Evolutionary conservation across 1,140 invertebrate species (phyloP), one percentile per base, ranked within the genome.

Genomic region (Platorchestia sp.): DNA sequence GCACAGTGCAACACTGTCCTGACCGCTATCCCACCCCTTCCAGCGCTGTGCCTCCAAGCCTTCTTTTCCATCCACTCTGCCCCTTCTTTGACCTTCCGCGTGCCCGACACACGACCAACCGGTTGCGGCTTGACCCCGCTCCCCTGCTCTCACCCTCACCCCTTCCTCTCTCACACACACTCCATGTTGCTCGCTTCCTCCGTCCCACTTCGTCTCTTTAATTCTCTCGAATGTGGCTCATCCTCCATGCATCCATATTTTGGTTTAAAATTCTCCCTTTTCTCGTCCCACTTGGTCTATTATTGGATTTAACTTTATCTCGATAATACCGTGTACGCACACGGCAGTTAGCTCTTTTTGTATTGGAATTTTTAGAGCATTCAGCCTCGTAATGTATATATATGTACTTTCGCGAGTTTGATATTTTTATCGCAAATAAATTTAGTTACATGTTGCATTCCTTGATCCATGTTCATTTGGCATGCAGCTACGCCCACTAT

Each of bases 21-120:
- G 27, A 42, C 59, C 95, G n/a, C 91, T 43, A 75, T 95, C 95
- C 93, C 91, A 7, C 93, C 75, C 95, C 47, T 90, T 59, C 89
- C 40, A 93, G 40, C 47, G 22, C 41, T 51, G 59, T 75, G 59
- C 59, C 59, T 75, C 59, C 59, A 75, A 75, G 59, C 59, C 95
- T 42, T 47, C 43, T 45, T 95, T 95, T 95, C 45, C n/a, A 75
- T 27, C 95, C 86, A 45, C 45, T 87, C 45, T 89, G 40, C 95
- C 89, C 45, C 86, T 43, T 44, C 45, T 47, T 44, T 91, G 53
- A 87, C 45, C 95, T 86, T 90, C 51, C 95, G 86, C 95, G 40
- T 90, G 44, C 95, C 43, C 95, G 45, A 42, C 14, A 41, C 41
- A 86, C 51, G 40, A 47, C 95, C 75, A 45, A 47, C 95, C 75